A percentile compares a stretch with the other conserved stretches of the same genome.
phyloP scores from a whole-genome alignment of 2,113 vertebrate species.

The Cairina moschata region DNA sequence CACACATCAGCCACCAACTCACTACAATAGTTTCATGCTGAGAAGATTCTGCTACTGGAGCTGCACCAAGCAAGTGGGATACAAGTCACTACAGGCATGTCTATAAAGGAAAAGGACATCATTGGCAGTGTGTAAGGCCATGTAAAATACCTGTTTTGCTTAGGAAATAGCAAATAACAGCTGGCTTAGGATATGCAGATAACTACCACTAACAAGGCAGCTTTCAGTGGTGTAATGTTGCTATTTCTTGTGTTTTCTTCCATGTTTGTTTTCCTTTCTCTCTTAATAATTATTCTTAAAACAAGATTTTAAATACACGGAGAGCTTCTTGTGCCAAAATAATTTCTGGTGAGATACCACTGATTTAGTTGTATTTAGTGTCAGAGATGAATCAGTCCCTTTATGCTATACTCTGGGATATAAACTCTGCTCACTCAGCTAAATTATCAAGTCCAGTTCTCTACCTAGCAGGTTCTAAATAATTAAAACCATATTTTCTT shows the following conservation, averaged over 20 bases:
- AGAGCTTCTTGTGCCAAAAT: not conserved
- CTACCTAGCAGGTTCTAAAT: constrained; percentile 4
- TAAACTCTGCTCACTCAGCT: constrained; percentile 5
- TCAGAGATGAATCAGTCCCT: not conserved
- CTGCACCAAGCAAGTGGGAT: not conserved
- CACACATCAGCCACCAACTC: not conserved
- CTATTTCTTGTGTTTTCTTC: not conserved
- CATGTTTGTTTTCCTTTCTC: not conserved
- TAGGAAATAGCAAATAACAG: not conserved
- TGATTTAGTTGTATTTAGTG: not conserved
- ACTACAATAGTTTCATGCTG: not conserved
- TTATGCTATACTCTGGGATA: not conserved
- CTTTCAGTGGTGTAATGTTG: not conserved
- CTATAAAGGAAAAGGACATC: not conserved
- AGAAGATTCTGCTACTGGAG: not conserved
- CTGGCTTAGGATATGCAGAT: not conserved
- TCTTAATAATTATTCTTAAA: constrained; percentile 3
- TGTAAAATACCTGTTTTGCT: not conserved
- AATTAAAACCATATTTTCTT: not conserved
- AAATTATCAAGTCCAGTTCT: constrained; percentile 4
- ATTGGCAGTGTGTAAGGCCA: not conserved
- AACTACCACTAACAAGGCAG: not conserved
- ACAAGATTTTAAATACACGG: not conserved
- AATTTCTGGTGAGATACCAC: not conserved
- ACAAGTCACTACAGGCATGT: not conserved